Evolutionary conservation across 37 sponge, comb jelly and placozoan genomes (phyloP), one percentile per base, ranked within the genome.

Genomic region (Halichondria panicea): DNA sequence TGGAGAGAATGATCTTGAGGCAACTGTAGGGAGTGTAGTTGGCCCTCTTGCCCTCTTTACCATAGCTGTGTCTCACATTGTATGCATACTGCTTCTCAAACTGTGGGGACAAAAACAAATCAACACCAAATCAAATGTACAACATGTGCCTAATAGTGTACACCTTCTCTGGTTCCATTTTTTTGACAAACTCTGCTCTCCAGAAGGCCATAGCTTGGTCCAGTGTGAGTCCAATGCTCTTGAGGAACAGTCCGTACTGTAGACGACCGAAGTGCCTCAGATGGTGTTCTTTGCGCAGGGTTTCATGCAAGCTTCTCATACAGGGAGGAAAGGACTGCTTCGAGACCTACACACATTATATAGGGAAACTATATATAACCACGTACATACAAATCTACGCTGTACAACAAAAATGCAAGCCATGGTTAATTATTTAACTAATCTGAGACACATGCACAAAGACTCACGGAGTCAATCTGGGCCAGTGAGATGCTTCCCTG

Each of bases 61-160:
- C 98, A 64, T 91, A 97, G 46, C 69, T 75, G 68, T 97, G 98
- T 5, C 98, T 63, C 9, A 97, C 76, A 76, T 86, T 92, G 79
- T 97, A 97, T 7, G 96, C 94, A 84, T 97, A 94, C 74, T 79
- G 64, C 85, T 97, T 91, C 52, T 97, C 95, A 87, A 94, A 94
- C 95, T 94, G 57, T 4, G 42, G 41, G 24, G 43, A 55, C 2
- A 59, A 43, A 56, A 43, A 48, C 57, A n/a, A 78, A 2, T 55
- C 4, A 12, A 59, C 12, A 12, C 7, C 27, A 22, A n/a, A n/a
- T n/a, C n/a, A n/a, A n/a, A n/a, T n/a, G n/a, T n/a, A n/a, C n/a
- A n/a, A n/a, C n/a, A n/a, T n/a, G n/a, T n/a, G n/a, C n/a, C n/a
- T n/a, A n/a, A n/a, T n/a, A n/a, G n/a, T n/a, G 27, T 34, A 11